These are phyloP conservation scores for Corydoras maculifer DNA, from an alignment of 2,113 vertebrate genomes.

Conservation along the genomic window DNA sequence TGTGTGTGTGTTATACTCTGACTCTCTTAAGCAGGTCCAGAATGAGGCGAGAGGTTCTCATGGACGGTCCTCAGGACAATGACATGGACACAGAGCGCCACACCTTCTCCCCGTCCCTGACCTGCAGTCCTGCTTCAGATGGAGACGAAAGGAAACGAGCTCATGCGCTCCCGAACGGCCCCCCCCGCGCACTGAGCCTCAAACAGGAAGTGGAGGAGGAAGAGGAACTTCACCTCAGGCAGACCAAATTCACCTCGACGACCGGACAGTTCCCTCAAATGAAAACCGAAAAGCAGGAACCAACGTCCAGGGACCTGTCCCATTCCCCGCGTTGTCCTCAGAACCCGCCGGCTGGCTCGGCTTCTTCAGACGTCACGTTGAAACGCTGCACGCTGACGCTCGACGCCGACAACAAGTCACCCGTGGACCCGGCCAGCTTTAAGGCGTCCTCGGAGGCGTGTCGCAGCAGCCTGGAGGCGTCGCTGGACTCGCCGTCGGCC, in stretches of 20 bases:
- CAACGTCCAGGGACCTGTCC: slow-evolving; percentile 34
- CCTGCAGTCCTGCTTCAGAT: slow-evolving; percentile 74
- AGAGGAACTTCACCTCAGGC: slow-evolving; percentile 51
- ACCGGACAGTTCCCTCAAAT: slow-evolving; percentile 51
- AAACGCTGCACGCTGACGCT: slow-evolving; percentile 51
- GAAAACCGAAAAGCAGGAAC: slow-evolving; percentile 62
- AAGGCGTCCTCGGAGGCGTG: slow-evolving; percentile 79
- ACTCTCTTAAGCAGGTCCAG: slow-evolving; percentile 75
- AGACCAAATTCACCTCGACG: slow-evolving; percentile 55
- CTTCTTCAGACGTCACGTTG: slow-evolving; percentile 54
- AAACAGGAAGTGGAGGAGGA: slow-evolving; percentile 75
- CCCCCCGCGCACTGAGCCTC: slow-evolving; percentile 56
- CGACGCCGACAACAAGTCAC: slow-evolving; percentile 62
- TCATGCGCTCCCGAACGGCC: slow-evolving; percentile 33
- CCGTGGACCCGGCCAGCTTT: slow-evolving; percentile 77
- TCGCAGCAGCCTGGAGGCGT: slow-evolving; percentile 83
- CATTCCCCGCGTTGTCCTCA: slow-evolving; percentile 47
- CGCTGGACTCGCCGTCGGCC: slow-evolving; percentile 82
- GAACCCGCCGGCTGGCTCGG: slow-evolving; percentile 38
- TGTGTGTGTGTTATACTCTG: not conserved
- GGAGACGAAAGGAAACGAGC: slow-evolving; percentile 72
- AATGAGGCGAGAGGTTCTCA: slow-evolving; percentile 91
- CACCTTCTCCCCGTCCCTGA: slow-evolving; percentile 55
- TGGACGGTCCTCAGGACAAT: slow-evolving; percentile 85
- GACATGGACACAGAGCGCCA: slow-evolving; percentile 80